Base-by-base conservation (phyloP, 2,797 vertebrate genomes). In the Eospalax fontanierii region DNA sequence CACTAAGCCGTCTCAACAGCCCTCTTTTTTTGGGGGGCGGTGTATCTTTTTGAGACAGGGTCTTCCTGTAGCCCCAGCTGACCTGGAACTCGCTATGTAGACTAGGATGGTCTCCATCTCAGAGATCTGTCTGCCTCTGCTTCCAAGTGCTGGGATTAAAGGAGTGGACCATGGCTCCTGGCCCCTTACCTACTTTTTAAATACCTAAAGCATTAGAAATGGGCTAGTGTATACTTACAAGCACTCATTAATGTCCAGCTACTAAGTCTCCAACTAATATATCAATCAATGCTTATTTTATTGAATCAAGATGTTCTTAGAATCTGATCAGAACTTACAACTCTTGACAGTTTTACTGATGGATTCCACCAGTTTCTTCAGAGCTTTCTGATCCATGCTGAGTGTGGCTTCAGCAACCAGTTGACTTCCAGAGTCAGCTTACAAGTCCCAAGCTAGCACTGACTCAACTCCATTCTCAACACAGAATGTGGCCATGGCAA, bases 311-410 rank as follows among this genome's bases (percentile, higher is more conserved):
- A 50, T 59, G 38, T 24, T 33, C 28, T 2, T 66, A 40, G 54
- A 30, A 46, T 80, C 33, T 81, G 16, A 19, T 85, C 6, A 71
- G 71, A 89, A 99, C 99, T 99, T 97, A 99, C 99, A 99, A 96
- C 99, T 99, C 89, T 97, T 98, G 57, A 98, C 97, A 59, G 98
- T 98, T 71, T 98, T 99, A 73, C 97, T 97, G 75, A 99, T 96
- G 0, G 98, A 95, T 22, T 99, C 99, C 22, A 98, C 98, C n/a
- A 99, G 96, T 38, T 97, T 98, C 96, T 99, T 98, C 66, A 98
- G 95, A 75, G 97, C 16, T 93, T 98, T 99, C 89, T 96, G 98
- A 93, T 98, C 99, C 98, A 99, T 98, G 71, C 98, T 90, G 28
- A 98, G 98, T 5, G 4, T 40, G 28, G 82, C 43, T 54, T 70